Conservation (phyloP, 2,797 vertebrate species). For the Protosalanx chinensis region DNA sequence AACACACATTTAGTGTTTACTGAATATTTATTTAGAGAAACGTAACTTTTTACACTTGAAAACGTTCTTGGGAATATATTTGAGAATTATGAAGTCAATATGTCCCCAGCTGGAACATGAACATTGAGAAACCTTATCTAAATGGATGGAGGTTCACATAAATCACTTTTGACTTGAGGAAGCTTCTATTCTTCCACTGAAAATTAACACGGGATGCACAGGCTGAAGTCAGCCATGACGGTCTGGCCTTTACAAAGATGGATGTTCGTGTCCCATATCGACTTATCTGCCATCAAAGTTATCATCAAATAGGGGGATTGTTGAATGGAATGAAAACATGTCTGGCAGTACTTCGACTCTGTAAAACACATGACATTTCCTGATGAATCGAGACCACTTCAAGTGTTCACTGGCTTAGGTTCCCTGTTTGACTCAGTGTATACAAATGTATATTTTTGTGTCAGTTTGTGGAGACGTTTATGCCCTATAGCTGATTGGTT, state of each 20-base stretch:
- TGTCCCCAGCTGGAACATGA: conserved; percentile 3
- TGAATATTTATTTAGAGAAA: too few relatives aligned
- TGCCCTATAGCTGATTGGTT: neutral
- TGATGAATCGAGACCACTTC: conserved; percentile 6
- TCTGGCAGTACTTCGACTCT: conserved; percentile 20
- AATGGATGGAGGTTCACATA: conserved; percentile 21
- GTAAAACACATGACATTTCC: conserved; percentile 5
- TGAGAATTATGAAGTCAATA: conserved; percentile 17
- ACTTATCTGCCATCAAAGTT: conserved; percentile 43
- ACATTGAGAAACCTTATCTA: conserved; percentile 19
- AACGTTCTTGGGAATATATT: neutral
- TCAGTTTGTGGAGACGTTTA: neutral
- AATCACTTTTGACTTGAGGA: conserved; percentile 40
- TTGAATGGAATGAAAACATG: conserved; percentile 42
- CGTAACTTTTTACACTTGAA: conserved; percentile 13
- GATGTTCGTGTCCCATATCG: conserved; percentile 40
- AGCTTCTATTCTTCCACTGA: conserved; percentile 29
- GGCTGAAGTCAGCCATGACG: conserved; percentile 42
- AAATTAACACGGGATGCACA: conserved; percentile 40
- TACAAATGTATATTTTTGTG: neutral
- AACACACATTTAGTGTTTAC: neutral
- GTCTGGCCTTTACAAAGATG: conserved; percentile 56
- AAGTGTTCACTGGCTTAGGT: neutral
- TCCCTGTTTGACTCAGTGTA: neutral
- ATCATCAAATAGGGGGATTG: conserved; percentile 17